Percentiles rank a stretch among this genome's conserved stretches.
phyloP scores from a whole-genome alignment of 2,888 invertebrate genomes.

The Sinopyrophorus schimmeli region DNA sequence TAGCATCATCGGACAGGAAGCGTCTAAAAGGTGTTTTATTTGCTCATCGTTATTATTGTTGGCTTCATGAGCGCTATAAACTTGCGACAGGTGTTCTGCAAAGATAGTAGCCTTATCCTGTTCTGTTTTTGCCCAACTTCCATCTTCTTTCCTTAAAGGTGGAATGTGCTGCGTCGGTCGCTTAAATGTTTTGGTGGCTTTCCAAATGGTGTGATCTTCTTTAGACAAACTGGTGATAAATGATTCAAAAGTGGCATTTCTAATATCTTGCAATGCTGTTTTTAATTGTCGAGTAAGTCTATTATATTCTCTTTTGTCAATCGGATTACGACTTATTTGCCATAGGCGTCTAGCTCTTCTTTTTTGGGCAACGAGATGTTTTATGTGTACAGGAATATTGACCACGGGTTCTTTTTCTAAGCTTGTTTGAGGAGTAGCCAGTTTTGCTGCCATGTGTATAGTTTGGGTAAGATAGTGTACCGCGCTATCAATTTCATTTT shows the following conservation, averaged over 20 bases:
- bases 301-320: constrained; percentile 4
- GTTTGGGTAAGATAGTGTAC: too few species aligned
- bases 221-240: constrained; percentile 18
- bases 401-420: too few species aligned
- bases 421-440: too few species aligned
- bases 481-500: too few species aligned
- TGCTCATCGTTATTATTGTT: constrained; percentile 11
- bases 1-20: neutral
- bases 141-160: constrained; percentile 16
- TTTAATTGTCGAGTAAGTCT: constrained; percentile 5
- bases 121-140: constrained; percentile 17
- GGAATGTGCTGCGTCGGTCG: constrained; percentile 9
- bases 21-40: neutral
- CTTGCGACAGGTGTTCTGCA: constrained; percentile 11
- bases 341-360: constrained; percentile 4
- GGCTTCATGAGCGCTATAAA: constrained; percentile 12
- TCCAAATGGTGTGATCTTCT: constrained; percentile 19
- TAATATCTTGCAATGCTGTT: constrained; percentile 2
- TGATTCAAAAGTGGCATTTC: constrained; percentile 15
- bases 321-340: constrained; percentile 11
- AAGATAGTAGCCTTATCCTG: constrained; percentile 17
- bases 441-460: too few species aligned
- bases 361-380: constrained; percentile 6
- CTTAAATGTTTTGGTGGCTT: constrained; percentile 20
- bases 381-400: constrained; percentile 4